These are phyloP conservation scores for Euwallacea similis DNA, from an alignment of 1,140 invertebrate species.

Conservation along the genomic window DNA sequence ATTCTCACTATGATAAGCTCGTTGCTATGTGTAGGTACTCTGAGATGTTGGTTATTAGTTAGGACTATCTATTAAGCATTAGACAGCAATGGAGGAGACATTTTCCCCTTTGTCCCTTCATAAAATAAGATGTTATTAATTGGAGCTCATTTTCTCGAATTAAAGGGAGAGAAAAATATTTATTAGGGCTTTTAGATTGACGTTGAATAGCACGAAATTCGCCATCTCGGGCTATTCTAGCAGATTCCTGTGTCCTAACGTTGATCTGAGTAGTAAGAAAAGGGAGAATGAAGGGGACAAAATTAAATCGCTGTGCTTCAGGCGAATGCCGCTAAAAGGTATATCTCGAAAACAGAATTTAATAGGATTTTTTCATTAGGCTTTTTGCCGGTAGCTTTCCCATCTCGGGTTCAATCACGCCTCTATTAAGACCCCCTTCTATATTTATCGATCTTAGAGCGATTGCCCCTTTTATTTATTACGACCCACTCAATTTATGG, in stretches of 20 bases:
- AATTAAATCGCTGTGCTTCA: conserved; percentile 27
- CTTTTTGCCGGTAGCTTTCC: conserved; percentile 34
- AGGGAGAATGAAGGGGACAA: conserved; percentile 30
- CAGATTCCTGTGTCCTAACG: conserved; percentile 11
- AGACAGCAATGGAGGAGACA: too few species aligned
- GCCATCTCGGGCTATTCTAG: conserved; percentile 4
- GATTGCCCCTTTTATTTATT: conserved; percentile 24
- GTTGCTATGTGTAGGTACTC: conserved; percentile 12
- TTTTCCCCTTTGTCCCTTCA: too few species aligned
- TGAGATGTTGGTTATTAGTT: conserved; percentile 15
- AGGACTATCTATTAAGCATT: neutral
- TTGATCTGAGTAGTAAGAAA: conserved; percentile 24
- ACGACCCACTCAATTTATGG: conserved; percentile 26
- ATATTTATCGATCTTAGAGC: conserved; percentile 33
- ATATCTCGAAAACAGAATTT: conserved; percentile 39
- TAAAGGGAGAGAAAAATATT: conserved; percentile 8
- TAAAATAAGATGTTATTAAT: neutral
- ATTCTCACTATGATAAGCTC: conserved; percentile 14
- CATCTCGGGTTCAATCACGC: conserved; percentile 32
- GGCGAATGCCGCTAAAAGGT: conserved; percentile 29
- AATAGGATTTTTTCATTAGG: conserved; percentile 41
- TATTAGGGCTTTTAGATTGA: conserved; percentile 17
- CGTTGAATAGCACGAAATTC: conserved; percentile 11
- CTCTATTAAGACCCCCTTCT: conserved; percentile 35
- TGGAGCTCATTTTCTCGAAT: neutral